Base-by-base conservation (phyloP, 1,140 invertebrate species). In the Adoxophyes honmai region DNA sequence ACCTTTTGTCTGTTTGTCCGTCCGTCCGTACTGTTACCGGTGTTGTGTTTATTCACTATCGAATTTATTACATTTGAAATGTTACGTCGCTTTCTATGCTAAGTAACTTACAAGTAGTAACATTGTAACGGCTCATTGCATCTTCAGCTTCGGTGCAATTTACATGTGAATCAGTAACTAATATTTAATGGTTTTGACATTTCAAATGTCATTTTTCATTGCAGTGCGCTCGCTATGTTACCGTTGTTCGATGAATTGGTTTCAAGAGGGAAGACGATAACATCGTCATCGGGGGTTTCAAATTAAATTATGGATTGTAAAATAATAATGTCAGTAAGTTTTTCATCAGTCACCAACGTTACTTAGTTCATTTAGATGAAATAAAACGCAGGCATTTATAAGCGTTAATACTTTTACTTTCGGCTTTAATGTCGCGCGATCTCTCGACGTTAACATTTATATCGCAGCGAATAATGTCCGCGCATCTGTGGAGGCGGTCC, bases 1-100 rank as follows among this genome's bases (percentile, higher is more conserved):
- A 74, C 70, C 62, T 72, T 68, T 73, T 72, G 72, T 72, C 69
- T 68, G 64, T 70, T 69, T 64, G 60, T 68, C 59, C 16, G 53
- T 56, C 52, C 36, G 60, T 66, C 35, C 37, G 51, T 55, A 51
- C 51, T 55, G 53, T 70, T 70, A 64, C 64, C 58, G 58, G 53
- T 67, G 61, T 66, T 68, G 51, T 65, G 64, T 70, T 72, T 68
- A 60, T 71, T 67, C 57, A 72, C 58, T 56, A 73, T 68, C 54
- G 55, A 64, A 62, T 64, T 69, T 69, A 61, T 71, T 67, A 73
- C 63, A 60, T 64, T 61, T 55, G 38, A 57, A 62, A 59, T 60
- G 52, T 54, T 60, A 55, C 59, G 54, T 15, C 54, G 67, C 69
- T 72, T 70, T 72, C 62, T 70, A 75, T 75, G 72, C 64, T 72